A percentile compares a stretch with the other conserved stretches of the same genome.
phyloP scores from a whole-genome alignment of 2,888 invertebrate genomes.

The Timema podura region DNA sequence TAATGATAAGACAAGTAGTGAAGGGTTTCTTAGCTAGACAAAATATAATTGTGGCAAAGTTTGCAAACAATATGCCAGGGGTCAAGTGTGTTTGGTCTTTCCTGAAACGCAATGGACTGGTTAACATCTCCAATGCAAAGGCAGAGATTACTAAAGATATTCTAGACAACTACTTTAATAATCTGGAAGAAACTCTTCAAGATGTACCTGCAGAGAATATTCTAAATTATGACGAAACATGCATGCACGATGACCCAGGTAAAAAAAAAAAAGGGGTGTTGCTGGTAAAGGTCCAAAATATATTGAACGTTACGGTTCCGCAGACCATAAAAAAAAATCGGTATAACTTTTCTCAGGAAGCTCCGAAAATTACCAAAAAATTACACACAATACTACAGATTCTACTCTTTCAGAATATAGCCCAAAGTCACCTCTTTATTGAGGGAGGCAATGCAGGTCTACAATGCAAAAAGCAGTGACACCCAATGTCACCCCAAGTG shows the following conservation, averaged over 20 bases:
- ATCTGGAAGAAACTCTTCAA: not conserved
- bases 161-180: not conserved
- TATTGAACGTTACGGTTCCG: too few species aligned
- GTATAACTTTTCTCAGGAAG: too few species aligned
- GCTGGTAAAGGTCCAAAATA: not conserved
- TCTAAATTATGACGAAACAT: constrained; percentile 5
- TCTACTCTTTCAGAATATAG: too few species aligned
- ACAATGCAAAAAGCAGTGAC: too few species aligned
- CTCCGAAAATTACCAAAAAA: too few species aligned
- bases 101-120: not conserved
- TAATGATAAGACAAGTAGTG: not conserved
- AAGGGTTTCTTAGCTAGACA: not conserved
- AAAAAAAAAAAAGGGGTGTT: not conserved
- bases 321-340: too few species aligned
- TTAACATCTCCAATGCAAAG: not conserved
- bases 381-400: too few species aligned
- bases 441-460: too few species aligned
- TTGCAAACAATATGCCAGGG: not conserved
- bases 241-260: constrained; percentile 5
- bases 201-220: not conserved
- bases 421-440: too few species aligned
- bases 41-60: not conserved
- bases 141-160: not conserved
- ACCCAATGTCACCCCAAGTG: too few species aligned
- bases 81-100: not conserved